Evolutionary conservation across 2,113 vertebrate species (phyloP), one percentile per base, ranked within the genome.

Genomic region (Emydura subglobosa): DNA sequence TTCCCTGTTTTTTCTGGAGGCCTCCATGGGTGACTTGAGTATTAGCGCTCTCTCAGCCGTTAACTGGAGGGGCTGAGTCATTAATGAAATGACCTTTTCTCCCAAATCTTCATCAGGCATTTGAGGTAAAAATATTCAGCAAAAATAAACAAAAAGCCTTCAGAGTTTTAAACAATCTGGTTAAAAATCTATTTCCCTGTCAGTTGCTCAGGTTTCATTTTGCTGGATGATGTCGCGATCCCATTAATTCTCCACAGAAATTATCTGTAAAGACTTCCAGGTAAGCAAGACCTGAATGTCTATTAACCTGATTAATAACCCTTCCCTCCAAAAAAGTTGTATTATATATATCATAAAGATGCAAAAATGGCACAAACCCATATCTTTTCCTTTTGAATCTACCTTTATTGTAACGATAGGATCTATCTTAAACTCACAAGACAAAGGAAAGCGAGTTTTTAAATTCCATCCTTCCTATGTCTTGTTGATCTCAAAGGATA

Each of bases 391-490:
- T 6, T 49, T 27, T 61, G 19, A 39, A 53, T 72, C 72, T 47
- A 17, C 39, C 5, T 2, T 68, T 65, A 13, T 3, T 1, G 7
- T 1, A 14, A 9, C 21, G 44, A 29, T 51, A 24, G 47, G 86
- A 2, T 0, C 8, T 8, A 68, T 78, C 44, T 0, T 0, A 65
- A 59, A 47, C 44, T 83, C 29, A 44, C 29, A 65, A 49, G 31
- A 57, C 57, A 83, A 13, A 61, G 0, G 49, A 0, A 0, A 47
- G 44, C 0, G 1, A 29, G 16, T 2, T 29, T 21, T 76, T 4
- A 34, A 12, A 72, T 39, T 72, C 19, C n/a, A 22, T 39, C 59
- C 59, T 65, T 65, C 3, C 59, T 65, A 29, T 29, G 57, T 29
- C 27, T 59, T 29, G 57, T 59, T 34, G 59, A 65, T 65, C 19